Percentiles rank a stretch among this genome's conserved stretches.
Conservation (phyloP, 1,140 invertebrate genomes). For the Formica exsecta region DNA sequence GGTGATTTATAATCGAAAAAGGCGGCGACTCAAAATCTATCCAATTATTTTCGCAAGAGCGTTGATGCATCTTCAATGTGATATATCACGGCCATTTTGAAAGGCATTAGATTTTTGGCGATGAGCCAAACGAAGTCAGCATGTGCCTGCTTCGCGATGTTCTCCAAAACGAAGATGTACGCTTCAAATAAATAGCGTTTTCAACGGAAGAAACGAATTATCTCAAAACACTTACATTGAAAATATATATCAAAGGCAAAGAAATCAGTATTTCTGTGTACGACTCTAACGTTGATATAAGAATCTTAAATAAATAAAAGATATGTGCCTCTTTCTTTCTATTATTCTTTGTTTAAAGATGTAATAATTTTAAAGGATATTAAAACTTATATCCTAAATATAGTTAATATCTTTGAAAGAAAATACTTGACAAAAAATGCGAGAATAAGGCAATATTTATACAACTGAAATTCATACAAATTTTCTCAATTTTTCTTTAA, state of each 20-base stretch:
- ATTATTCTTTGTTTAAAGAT: neutral
- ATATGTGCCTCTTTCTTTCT: neutral
- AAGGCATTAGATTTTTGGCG: slow-evolving; percentile 58
- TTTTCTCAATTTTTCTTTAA: neutral
- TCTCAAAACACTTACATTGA: slow-evolving; percentile 22
- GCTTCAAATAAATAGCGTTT: slow-evolving; percentile 50
- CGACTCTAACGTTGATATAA: neutral
- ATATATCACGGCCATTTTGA: slow-evolving; percentile 61
- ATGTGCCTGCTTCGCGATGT: slow-evolving; percentile 36
- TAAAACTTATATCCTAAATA: too few species aligned
- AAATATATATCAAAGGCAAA: slow-evolving; percentile 9
- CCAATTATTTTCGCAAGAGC: slow-evolving; percentile 70
- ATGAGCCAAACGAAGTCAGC: slow-evolving; percentile 60
- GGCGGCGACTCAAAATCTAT: slow-evolving; percentile 50
- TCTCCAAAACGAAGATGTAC: slow-evolving; percentile 42
- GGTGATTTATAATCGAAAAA: slow-evolving; percentile 62
- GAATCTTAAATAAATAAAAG: slow-evolving; percentile 10
- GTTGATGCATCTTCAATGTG: slow-evolving; percentile 67
- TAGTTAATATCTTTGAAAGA: neutral
- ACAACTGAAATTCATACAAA: neutral
- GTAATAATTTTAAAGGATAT: neutral
- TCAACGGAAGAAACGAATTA: slow-evolving; percentile 31
- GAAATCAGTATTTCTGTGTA: neutral
- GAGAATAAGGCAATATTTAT: neutral
- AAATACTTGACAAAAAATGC: neutral